A percentile compares a stretch with the other conserved stretches of the same genome.
phyloP scores from a whole-genome alignment of 2,797 vertebrate species.

The Epinephelus malabaricus region DNA sequence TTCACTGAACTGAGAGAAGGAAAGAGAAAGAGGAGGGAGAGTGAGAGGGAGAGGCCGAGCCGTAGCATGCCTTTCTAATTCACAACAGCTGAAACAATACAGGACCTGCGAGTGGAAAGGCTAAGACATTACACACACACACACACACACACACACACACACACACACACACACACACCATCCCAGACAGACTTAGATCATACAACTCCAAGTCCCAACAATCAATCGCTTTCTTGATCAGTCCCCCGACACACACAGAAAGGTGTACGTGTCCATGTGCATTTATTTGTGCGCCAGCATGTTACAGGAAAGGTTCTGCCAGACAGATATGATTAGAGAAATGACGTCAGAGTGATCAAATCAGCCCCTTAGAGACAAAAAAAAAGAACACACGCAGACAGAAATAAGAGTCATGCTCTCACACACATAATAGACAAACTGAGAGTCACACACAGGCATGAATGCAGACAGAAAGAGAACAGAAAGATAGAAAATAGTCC shows the following conservation, averaged over 20 bases:
- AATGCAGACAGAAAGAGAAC: constrained; percentile 17
- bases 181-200: constrained; percentile 37
- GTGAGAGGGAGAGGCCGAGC: constrained; percentile 62
- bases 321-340: constrained; percentile 68
- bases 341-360: constrained; percentile 72
- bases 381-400: constrained; percentile 24
- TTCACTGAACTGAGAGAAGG: constrained; percentile 33
- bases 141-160: constrained; percentile 4
- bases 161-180: constrained; percentile 10
- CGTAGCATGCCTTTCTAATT: constrained; percentile 82
- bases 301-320: constrained; percentile 42
- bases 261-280: background rate
- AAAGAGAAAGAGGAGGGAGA: constrained; percentile 36
- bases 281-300: constrained; percentile 3
- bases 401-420: constrained; percentile 26
- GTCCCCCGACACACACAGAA: constrained; percentile 26
- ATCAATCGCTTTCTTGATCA: constrained; percentile 24
- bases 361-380: constrained; percentile 45
- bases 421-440: constrained; percentile 1
- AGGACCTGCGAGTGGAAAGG: constrained; percentile 67
- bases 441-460: background rate
- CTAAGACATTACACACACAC: constrained; percentile 41
- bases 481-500: constrained; percentile 34
- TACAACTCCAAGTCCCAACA: constrained; percentile 27
- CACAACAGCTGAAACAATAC: constrained; percentile 88